These are phyloP conservation scores for Decapterus maruadsi DNA, from an alignment of 2,797 vertebrate genomes.

Conservation along the genomic window DNA sequence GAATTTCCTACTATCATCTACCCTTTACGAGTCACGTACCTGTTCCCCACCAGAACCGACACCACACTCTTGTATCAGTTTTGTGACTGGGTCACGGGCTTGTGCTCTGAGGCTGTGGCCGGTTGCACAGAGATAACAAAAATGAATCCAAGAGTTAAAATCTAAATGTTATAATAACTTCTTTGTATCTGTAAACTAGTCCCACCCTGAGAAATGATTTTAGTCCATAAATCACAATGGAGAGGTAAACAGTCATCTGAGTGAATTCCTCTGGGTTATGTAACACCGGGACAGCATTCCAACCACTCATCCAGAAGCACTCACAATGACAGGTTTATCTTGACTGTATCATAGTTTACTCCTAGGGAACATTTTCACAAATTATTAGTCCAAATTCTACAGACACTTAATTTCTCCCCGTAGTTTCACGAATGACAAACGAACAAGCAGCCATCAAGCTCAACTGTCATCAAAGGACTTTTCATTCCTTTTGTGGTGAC, in stretches of 20 bases:
- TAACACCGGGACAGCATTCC: slow-evolving; percentile 66
- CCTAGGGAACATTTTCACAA: slow-evolving; percentile 27
- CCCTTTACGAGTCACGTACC: neutral
- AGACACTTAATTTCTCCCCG: slow-evolving; percentile 42
- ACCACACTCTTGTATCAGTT: slow-evolving; percentile 1
- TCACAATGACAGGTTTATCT: slow-evolving; percentile 72
- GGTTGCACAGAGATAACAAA: neutral
- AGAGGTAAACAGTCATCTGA: slow-evolving; percentile 51
- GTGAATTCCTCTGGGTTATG: slow-evolving; percentile 65
- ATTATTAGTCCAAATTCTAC: slow-evolving; percentile 29
- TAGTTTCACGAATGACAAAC: slow-evolving; percentile 49
- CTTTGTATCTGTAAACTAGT: neutral
- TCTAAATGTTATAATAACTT: neutral
- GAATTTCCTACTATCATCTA: neutral
- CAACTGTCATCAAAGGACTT: slow-evolving; percentile 54
- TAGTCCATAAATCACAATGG: slow-evolving; percentile 28
- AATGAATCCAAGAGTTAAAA: neutral
- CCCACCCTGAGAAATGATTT: slow-evolving; percentile 1
- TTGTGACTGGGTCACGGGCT: neutral
- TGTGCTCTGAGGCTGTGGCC: neutral
- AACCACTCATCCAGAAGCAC: slow-evolving; percentile 70
- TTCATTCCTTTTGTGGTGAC: slow-evolving; percentile 44
- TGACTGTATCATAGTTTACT: slow-evolving; percentile 56
- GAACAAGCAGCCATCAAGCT: slow-evolving; percentile 50
- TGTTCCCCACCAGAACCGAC: neutral